Evolutionary conservation across 1,140 invertebrate species (phyloP), one percentile per base, ranked within the genome.

Genomic region (Drosophila virilis): DNA sequence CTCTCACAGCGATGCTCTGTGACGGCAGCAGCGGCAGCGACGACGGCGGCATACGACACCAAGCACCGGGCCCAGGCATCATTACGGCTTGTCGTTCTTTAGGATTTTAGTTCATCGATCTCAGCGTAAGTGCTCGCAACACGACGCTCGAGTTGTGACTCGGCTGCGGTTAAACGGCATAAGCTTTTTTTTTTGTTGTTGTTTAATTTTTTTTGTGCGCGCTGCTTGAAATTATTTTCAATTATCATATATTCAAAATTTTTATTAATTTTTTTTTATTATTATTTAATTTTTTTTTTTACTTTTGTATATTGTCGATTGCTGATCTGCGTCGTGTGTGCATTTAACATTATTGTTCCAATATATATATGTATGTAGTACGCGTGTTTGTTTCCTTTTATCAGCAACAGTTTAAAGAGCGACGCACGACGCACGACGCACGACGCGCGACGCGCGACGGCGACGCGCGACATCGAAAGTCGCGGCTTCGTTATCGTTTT

Each of bases 91-190:
- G 65, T 78, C 76, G 76, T 81, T 81, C 73, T 76, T 78, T 78
- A 62, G 76, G 73, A 78, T 80, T 83, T 83, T 81, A 88, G 83
- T 88, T 88, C 83, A 88, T 89, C 83, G 83, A 88, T 88, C 83
- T 88, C 83, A 89, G 83, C 77, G 83, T 88, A 88, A 80, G 84
- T 88, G 83, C 70, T 83, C 83, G 70, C 80, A 82, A 74, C 81
- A 65, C 55, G 51, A 37, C 54, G 50, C 75, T 61, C 43, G 35
- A 48, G 40, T 43, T 59, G 57, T 55, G 33, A 55, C 51, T 57
- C 35, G 62, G n/a, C 61, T 55, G 52, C 55, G 52, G n/a, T 55
- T 50, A 43, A 51, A 59, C 33, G 35, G 52, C n/a, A 52, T 60
- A 43, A 61, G 40, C 38, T 13, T 57, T 37, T 35, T 65, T 65